A percentile compares a stretch with the other conserved stretches of the same genome.
Evolutionary conservation across 2,797 vertebrate genomes (phyloP).

Genomic region (Scleropages formosus): DNA sequence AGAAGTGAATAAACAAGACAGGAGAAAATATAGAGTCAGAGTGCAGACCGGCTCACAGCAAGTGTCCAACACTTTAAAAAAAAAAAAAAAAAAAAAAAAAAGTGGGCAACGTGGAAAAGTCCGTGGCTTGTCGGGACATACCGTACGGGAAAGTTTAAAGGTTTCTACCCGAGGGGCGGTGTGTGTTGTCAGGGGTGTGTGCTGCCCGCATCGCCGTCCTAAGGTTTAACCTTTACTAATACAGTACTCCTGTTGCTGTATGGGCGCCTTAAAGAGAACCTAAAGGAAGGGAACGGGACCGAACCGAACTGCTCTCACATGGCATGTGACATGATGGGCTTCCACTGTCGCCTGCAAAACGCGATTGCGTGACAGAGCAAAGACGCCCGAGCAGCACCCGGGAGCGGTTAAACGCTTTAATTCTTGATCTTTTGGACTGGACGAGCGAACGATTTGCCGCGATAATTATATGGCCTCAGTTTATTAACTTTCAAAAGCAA

Average conservation of each 20-base stretch:
- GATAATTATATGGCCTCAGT: background rate
- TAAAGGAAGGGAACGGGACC: too few relatives aligned
- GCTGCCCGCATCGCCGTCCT: slow-evolving; percentile 8
- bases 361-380: slow-evolving; percentile 35
- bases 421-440: slow-evolving; percentile 23
- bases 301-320: slow-evolving; percentile 20
- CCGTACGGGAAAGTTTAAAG: slow-evolving; percentile 36
- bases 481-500: slow-evolving; percentile 28
- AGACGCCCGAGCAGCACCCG: slow-evolving; percentile 26
- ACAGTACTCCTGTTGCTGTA: slow-evolving; percentile 25
- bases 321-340: too few relatives aligned
- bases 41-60: background rate
- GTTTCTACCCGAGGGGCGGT: slow-evolving; percentile 37
- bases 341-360: slow-evolving; percentile 29
- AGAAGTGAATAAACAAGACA: too few relatives aligned
- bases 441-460: slow-evolving; percentile 5
- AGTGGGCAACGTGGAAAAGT: slow-evolving; percentile 12
- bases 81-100: too few relatives aligned
- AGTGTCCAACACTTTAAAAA: slow-evolving; percentile 20
- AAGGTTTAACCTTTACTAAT: slow-evolving; percentile 1
- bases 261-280: slow-evolving; percentile 6
- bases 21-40: slow-evolving; percentile 7
- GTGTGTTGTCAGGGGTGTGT: slow-evolving; percentile 26
- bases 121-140: slow-evolving; percentile 26
- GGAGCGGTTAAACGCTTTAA: slow-evolving; percentile 23